Evolutionary conservation across 2,797 vertebrate genomes (phyloP).

Genomic region (Smutsia temminckii): DNA sequence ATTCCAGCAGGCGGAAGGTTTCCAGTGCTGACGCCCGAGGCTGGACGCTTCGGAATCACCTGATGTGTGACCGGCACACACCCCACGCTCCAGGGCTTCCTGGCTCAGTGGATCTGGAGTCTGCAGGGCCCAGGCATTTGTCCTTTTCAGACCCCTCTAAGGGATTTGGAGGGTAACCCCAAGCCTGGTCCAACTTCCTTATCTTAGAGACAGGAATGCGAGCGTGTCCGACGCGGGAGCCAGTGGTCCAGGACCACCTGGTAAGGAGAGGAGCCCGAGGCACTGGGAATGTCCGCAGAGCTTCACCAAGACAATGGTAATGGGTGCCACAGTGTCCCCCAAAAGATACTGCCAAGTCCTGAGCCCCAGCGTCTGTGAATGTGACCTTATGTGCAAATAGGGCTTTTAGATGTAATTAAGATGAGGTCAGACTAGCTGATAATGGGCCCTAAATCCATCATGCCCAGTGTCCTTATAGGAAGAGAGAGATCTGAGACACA

Average conservation of each 20-base stretch:
- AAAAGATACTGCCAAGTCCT: accelerated
- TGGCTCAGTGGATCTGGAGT: accelerated
- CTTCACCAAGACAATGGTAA: not conserved
- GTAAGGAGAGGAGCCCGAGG: not conserved
- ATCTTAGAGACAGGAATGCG: not conserved
- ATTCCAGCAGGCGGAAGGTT: accelerated
- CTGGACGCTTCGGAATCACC: too few relatives aligned
- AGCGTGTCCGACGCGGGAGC: accelerated
- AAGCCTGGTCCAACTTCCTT: not conserved
- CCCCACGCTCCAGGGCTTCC: not conserved
- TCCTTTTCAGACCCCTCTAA: not conserved
- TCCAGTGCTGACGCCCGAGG: not conserved
- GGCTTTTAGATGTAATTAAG: not conserved
- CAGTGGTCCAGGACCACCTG: accelerated
- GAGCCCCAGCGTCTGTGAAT: not conserved
- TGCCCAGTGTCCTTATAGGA: not conserved
- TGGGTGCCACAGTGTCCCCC: accelerated
- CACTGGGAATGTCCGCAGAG: not conserved
- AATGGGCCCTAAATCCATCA: too few relatives aligned
- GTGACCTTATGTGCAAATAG: not conserved
- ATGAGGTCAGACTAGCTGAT: not conserved
- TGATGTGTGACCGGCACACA: too few relatives aligned
- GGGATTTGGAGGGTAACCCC: accelerated
- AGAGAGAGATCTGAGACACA: not conserved
- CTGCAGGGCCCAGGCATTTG: accelerated